Percentiles rank a stretch among this genome's conserved stretches.
Evolutionary conservation across 2,888 invertebrate species (phyloP).

Genomic region (Congeria kusceri): DNA sequence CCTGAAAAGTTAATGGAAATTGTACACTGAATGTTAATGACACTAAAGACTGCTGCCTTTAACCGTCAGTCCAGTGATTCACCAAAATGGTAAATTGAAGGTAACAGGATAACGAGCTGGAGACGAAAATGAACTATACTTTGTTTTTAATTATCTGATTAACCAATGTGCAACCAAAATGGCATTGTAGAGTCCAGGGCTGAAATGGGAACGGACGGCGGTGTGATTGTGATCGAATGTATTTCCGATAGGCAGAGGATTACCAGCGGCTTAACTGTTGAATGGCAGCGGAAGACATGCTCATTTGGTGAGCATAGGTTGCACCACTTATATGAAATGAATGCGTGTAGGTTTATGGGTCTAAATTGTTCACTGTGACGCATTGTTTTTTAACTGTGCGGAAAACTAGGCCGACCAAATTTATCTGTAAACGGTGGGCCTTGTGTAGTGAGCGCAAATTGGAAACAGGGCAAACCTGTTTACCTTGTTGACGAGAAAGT

Average conservation of each 20-base stretch:
- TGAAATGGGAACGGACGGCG: background rate
- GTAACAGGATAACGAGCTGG: too few species aligned
- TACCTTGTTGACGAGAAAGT: background rate
- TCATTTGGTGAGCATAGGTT: background rate
- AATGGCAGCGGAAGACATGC: background rate
- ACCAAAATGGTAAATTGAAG: too few species aligned
- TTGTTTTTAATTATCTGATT: too few species aligned
- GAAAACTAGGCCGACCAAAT: background rate
- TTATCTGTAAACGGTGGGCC: background rate
- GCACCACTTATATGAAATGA: background rate
- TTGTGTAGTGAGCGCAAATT: background rate
- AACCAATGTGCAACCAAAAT: too few species aligned
- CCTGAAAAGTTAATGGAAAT: background rate
- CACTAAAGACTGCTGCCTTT: background rate
- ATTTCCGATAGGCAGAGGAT: background rate
- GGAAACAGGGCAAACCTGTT: background rate
- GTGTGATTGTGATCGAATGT: background rate
- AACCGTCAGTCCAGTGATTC: too few species aligned
- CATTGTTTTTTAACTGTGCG: background rate
- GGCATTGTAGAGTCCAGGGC: too few species aligned
- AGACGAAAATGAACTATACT: too few species aligned
- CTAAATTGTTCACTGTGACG: background rate
- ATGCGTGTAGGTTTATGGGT: background rate
- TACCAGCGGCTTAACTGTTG: background rate
- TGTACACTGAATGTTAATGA: background rate